A percentile compares a stretch with the other conserved stretches of the same genome.
Evolutionary conservation across 2,113 vertebrate genomes (phyloP).

Genomic region (Rhadina sibilatrix): DNA sequence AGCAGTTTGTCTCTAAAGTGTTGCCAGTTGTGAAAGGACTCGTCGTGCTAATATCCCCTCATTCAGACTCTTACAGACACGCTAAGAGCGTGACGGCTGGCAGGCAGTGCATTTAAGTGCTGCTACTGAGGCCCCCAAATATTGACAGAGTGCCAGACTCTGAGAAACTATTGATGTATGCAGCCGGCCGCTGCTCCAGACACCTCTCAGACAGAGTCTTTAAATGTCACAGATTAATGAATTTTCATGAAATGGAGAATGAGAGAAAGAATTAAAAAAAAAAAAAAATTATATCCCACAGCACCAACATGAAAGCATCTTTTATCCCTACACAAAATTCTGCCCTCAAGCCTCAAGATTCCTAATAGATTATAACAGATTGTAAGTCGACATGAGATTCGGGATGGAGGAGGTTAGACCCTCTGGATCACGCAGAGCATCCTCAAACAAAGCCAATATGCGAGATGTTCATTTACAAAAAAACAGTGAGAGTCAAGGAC

Average conservation of each 20-base stretch:
- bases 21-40: constrained; percentile 71
- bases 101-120: constrained; percentile 73
- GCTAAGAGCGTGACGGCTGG: constrained; percentile 70
- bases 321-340: constrained; percentile 52
- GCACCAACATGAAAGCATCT: constrained; percentile 57
- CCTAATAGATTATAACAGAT: constrained; percentile 42
- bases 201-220: constrained; percentile 81
- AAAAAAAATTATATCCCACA: constrained; percentile 47
- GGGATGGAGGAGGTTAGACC: background rate
- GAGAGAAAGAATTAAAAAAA: constrained; percentile 52
- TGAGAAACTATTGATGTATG: constrained; percentile 79
- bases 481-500: background rate
- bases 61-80: constrained; percentile 61
- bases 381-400: background rate
- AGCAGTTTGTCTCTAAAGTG: constrained; percentile 70
- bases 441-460: background rate
- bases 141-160: constrained; percentile 82
- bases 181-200: constrained; percentile 78
- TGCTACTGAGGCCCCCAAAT: constrained; percentile 77
- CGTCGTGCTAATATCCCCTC: constrained; percentile 73
- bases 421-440: constrained; percentile 1
- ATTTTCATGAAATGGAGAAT: constrained; percentile 80
- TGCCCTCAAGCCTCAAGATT: constrained; percentile 38
- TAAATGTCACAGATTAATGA: constrained; percentile 87
- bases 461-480: background rate